phyloP scores from a whole-genome alignment of 2,888 invertebrate species.

The Acleris sparsana region DNA sequence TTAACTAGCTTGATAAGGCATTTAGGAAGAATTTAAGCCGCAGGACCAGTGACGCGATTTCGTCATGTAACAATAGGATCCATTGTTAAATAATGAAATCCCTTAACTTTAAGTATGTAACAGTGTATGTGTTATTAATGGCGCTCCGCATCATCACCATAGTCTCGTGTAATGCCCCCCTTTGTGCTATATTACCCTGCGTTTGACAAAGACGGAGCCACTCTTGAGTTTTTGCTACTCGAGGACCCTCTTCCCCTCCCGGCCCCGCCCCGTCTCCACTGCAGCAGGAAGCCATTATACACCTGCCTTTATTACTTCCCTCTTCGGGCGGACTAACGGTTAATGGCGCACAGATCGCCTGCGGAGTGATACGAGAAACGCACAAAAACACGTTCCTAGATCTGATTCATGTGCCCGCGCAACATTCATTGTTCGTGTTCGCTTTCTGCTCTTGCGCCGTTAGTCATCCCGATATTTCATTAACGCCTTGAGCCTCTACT shows the following conservation, averaged over 20 bases:
- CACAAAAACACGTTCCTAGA: background rate
- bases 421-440: background rate
- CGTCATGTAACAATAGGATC: background rate
- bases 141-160: conserved; percentile 1
- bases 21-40: too few species aligned
- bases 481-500: too few species aligned
- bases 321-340: conserved; percentile 10
- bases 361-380: conserved; percentile 8
- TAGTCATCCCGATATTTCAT: background rate
- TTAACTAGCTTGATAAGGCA: too few species aligned
- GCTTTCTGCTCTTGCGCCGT: background rate
- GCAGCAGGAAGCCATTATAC: conserved; percentile 26
- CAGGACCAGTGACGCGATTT: too few species aligned
- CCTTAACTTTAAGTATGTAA: background rate
- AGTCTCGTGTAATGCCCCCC: background rate
- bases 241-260: background rate
- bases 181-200: conserved; percentile 4
- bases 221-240: conserved; percentile 27
- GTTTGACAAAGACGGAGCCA: conserved; percentile 23
- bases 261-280: background rate
- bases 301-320: conserved; percentile 24
- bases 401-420: background rate
- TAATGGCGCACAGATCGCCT: conserved; percentile 9
- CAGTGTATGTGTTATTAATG: conserved; percentile 9
- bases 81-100: background rate